Evolutionary conservation across 2,888 invertebrate species (phyloP).

Genomic region (Eilema depressum): DNA sequence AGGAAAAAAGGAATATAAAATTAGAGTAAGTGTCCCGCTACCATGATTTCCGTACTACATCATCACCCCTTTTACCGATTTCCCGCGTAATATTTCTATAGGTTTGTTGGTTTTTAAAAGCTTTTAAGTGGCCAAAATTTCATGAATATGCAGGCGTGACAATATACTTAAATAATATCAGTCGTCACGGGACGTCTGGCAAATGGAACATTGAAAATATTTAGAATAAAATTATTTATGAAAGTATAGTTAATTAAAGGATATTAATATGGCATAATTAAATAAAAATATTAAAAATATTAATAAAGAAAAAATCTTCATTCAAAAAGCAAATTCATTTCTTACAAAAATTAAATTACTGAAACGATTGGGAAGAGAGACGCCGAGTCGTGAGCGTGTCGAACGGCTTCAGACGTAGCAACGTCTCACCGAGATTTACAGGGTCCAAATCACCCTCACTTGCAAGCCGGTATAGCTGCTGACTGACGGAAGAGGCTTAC

Average conservation of each 20-base stretch:
- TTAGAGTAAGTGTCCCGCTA: no score
- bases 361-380: neutral
- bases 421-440: neutral
- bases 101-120: no score
- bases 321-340: neutral
- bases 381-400: neutral
- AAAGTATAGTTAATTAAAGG: neutral
- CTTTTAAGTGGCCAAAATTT: no score
- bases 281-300: neutral
- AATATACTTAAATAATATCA: neutral
- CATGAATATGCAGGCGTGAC: neutral
- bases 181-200: constrained; percentile 1
- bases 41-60: neutral
- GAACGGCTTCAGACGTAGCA: neutral
- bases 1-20: no score
- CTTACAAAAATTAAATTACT: neutral
- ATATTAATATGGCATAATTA: neutral
- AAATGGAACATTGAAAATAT: neutral
- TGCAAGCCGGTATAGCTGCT: no score
- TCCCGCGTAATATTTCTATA: no score
- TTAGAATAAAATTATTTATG: neutral
- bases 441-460: no score
- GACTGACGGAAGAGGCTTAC: no score
- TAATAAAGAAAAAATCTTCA: neutral
- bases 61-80: neutral